These are phyloP conservation scores for Hoplias malabaricus DNA, from an alignment of 2,113 vertebrate species.

Conservation along the genomic window DNA sequence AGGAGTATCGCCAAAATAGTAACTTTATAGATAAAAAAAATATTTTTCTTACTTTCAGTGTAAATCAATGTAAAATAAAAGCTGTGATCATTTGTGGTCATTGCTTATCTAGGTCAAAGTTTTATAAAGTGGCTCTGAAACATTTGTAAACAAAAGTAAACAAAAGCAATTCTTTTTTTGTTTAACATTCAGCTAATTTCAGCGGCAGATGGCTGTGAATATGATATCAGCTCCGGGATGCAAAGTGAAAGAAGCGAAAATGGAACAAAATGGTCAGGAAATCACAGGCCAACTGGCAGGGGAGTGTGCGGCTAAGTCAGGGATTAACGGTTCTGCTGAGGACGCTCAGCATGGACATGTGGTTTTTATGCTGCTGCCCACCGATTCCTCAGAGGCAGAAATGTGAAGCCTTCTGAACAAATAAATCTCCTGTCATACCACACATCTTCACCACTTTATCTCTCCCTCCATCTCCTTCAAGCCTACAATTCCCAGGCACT, in stretches of 20 bases:
- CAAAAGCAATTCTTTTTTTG: not conserved
- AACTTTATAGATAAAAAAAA: too few relatives aligned
- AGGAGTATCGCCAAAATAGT: too few relatives aligned
- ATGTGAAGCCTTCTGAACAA: conserved; percentile 18
- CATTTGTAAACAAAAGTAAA: not conserved
- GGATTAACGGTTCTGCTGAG: conserved; percentile 44
- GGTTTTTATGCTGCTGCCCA: conserved; percentile 32
- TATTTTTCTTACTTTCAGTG: too few relatives aligned
- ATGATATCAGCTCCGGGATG: not conserved
- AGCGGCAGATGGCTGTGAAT: not conserved
- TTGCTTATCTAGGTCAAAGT: not conserved
- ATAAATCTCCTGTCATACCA: conserved; percentile 17
- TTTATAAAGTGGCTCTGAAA: not conserved
- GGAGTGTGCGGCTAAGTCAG: conserved; percentile 18
- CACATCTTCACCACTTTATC: conserved; percentile 8
- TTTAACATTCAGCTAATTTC: not conserved
- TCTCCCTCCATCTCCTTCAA: conserved; percentile 2
- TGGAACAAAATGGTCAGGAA: conserved; percentile 21
- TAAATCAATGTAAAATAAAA: too few relatives aligned
- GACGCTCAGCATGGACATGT: conserved; percentile 21
- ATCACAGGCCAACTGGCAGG: conserved; percentile 17
- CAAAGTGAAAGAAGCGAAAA: not conserved
- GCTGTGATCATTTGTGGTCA: too few relatives aligned
- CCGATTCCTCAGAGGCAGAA: conserved; percentile 25
- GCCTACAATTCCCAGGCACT: not conserved